Percentiles rank a stretch among this genome's conserved stretches.
These are phyloP conservation scores for Peromyscus nudipes DNA, from an alignment of 2,797 vertebrate species.

Conservation along the genomic window DNA sequence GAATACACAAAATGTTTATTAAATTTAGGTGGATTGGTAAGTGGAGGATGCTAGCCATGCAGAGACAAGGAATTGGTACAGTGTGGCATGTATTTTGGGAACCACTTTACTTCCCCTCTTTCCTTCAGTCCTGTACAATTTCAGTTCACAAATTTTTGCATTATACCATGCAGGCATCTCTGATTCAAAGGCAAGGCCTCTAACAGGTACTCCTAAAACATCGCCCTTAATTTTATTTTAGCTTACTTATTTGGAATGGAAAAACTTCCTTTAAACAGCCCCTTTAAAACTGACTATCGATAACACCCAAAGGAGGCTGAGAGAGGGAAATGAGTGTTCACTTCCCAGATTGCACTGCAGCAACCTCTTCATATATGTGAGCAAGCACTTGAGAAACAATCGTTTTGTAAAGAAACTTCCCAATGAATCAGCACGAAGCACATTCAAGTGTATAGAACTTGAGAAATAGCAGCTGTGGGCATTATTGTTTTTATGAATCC, in stretches of 20 bases:
- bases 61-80: not conserved
- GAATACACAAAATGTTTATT: not conserved
- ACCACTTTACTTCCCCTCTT: not conserved
- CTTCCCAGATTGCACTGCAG: not conserved
- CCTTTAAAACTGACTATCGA: slow-evolving; percentile 4
- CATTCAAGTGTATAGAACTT: slow-evolving; percentile 32
- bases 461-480: slow-evolving; percentile 1
- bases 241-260: not conserved
- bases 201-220: not conserved
- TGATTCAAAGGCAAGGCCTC: not conserved
- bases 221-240: slow-evolving; percentile 10
- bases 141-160: not conserved
- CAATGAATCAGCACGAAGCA: slow-evolving; percentile 12
- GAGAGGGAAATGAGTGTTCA: too few species aligned
- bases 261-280: not conserved
- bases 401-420: slow-evolving; percentile 18
- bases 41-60: not conserved
- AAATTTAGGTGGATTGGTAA: not conserved
- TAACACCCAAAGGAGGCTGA: not conserved
- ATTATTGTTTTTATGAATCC: slow-evolving; percentile 41
- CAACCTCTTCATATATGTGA: not conserved
- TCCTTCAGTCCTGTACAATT: not conserved
- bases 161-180: not conserved
- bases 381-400: not conserved
- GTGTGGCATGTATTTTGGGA: not conserved